Base-by-base conservation (phyloP, 2,888 invertebrate genomes). In the Himalopsyche kuldschensis region DNA sequence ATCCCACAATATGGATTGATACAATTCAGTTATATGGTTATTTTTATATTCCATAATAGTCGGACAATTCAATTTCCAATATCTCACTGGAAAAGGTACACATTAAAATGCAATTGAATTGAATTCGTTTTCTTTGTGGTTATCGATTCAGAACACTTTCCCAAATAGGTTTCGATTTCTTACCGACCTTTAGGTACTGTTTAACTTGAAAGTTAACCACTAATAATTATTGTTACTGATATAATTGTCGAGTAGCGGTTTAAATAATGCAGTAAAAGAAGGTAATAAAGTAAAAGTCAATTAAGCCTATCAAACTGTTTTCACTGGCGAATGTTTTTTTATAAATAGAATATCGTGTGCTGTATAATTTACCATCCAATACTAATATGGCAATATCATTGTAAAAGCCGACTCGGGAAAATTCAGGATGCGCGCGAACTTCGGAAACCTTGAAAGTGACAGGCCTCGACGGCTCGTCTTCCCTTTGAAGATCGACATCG, bases 321-420 rank as follows among this genome's bases (percentile, higher is more conserved):
- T 35, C 10, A 35, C 10, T 35, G 35, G 1, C 35, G 35, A 8
- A 35, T 35, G 35, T 35, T 35, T 35, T 35, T 8, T 35, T 35
- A n/a, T 5, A 35, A 35, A 35, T 35, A 41, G 3, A 41, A 15
- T 15, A 15, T 15, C 2, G 15, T 41, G 3, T 41, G 1, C 4
- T 15, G 15, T 15, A 15, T 41, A 3, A 2, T 88, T 88, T 84
- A 91, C 92, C 92, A 87, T 93, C 94, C 32, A 97, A 89, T 86
- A 95, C 94, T 75, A 97, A 90, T n/a, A 97, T 89, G 0, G 98
- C 98, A 84, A 99, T 96, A 88, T 98, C 98, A 87, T 98, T 98
- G 89, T 97, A 98, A 89, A 96, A 98, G n/a, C 97, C 97, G 83
- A 97, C 95, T 80, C 97, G 93, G 10, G 96, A 96, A 91, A 98